Evolutionary conservation across 2,888 invertebrate genomes (phyloP), one percentile per base, ranked within the genome.

Genomic region (Caenorhabditis macrosperma): DNA sequence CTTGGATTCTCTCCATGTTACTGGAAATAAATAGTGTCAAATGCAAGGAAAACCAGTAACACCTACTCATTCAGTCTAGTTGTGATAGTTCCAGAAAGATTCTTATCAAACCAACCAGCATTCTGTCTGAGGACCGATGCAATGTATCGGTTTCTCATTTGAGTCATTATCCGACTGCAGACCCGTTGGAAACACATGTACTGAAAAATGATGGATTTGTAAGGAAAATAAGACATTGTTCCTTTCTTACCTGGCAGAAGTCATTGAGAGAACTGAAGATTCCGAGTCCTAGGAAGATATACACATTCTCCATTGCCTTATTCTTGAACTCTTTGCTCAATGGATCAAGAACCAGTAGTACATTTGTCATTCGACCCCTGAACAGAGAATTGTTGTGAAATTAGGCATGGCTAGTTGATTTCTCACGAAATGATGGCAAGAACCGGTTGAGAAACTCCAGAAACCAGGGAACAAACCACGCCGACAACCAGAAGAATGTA

Each of bases 21-120:
- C 79, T 79, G 26, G 24, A 74, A 64, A 24, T 15, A 55, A 7
- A 78, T 30, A 76, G 24, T 26, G 24, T 48, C 22, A 12, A n/a
- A 9, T 17, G 17, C 20, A 7, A 20, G 4, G 17, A 52, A 3
- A 24, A 48, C 10, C 4, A 4, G 6, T 24, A 24, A 1, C 1
- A 30, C 82, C 68, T 26, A 87, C 87, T 88, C 88, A 48, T 86
- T 85, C 7, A 88, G 81, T 33, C 77, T 81, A 2, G 86, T 86
- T 0, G 86, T 85, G 12, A 88, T 78, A 1, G 84, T 82, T 46
- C 88, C 88, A 0, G 85, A 84, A 24, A 87, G 85, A 28, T 87
- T 82, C 41, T 81, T 83, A 38, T 88, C 88, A 55, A 86, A 85
- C 87, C 87, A 88, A 20, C 86, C 88, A 2, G 88, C 88, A 59